Conservation (phyloP, 2,888 invertebrate species). For the Yponomeuta evonymella region DNA sequence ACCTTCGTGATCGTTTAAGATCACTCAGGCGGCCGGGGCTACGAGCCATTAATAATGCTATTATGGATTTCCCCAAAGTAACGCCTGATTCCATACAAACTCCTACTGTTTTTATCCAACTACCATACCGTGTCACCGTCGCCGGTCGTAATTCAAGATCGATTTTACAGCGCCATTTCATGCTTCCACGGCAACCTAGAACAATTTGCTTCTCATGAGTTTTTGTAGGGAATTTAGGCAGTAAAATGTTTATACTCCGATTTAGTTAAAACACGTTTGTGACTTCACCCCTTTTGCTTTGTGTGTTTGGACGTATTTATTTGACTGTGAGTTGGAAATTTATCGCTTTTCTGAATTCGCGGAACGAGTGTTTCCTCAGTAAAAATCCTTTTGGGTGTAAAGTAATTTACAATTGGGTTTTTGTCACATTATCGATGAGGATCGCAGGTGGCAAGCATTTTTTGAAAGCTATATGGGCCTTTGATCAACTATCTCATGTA, state of each 20-base stretch:
- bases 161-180: conserved; percentile 40
- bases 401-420: conserved; percentile 36
- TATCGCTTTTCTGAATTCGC: conserved; percentile 59
- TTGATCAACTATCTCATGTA: too few species aligned
- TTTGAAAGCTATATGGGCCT: neutral
- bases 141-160: conserved; percentile 43
- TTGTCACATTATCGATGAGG: conserved; percentile 30
- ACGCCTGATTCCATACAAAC: neutral
- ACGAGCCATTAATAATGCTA: too few species aligned
- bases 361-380: conserved; percentile 51
- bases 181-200: conserved; percentile 23
- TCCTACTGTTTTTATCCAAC: conserved; percentile 60
- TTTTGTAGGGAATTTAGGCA: conserved; percentile 30
- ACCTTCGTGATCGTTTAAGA: too few species aligned
- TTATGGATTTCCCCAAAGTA: too few species aligned
- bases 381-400: conserved; percentile 42
- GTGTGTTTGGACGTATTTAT: conserved; percentile 14
- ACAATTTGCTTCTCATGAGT: conserved; percentile 37
- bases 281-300: conserved; percentile 40
- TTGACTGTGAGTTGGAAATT: conserved; percentile 33
- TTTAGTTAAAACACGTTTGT: conserved; percentile 37
- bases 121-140: conserved; percentile 35
- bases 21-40: too few species aligned
- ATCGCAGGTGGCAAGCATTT: conserved; percentile 33
- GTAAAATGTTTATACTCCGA: conserved; percentile 41